Percentiles rank a stretch among this genome's conserved stretches.
These are phyloP conservation scores for Trichomycterus rosablanca DNA, from an alignment of 2,113 vertebrate species.

Conservation along the genomic window DNA sequence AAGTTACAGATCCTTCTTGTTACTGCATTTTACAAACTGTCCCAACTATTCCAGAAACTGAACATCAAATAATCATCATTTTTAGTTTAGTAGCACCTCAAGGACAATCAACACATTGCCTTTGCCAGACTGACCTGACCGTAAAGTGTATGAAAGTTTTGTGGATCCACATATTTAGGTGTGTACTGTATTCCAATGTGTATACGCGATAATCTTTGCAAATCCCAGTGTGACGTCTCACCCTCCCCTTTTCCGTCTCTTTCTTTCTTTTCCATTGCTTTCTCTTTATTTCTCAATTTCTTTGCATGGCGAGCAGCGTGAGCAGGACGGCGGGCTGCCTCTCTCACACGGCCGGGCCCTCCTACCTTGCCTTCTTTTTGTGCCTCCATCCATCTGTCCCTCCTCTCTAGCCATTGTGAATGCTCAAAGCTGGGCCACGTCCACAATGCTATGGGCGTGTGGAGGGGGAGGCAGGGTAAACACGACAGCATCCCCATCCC, in stretches of 20 bases:
- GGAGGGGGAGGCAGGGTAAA: conserved; percentile 65
- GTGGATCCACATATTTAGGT: conserved; percentile 1
- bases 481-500: conserved; percentile 73
- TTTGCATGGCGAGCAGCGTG: conserved; percentile 40
- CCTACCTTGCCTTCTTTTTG: conserved; percentile 67
- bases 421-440: conserved; percentile 66
- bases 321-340: conserved; percentile 27
- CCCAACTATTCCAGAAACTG: too few relatives aligned
- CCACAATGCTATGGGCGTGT: conserved; percentile 72
- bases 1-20: too few relatives aligned
- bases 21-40: too few relatives aligned
- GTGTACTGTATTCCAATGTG: conserved; percentile 24
- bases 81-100: too few relatives aligned
- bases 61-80: too few relatives aligned
- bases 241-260: conserved; percentile 22
- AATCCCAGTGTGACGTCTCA: conserved; percentile 32
- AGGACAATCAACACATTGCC: too few relatives aligned
- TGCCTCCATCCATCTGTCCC: conserved; percentile 71
- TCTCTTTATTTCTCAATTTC: conserved; percentile 46
- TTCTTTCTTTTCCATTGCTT: conserved; percentile 43
- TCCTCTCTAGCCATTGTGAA: conserved; percentile 69
- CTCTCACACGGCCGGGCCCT: conserved; percentile 49
- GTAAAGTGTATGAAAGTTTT: too few relatives aligned
- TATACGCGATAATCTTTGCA: conserved; percentile 13
- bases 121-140: too few relatives aligned